Percentiles rank a stretch among this genome's conserved stretches.
Evolutionary conservation across 1,140 invertebrate genomes (phyloP).

Genomic region (Pseudomyrmex flavicornis): DNA sequence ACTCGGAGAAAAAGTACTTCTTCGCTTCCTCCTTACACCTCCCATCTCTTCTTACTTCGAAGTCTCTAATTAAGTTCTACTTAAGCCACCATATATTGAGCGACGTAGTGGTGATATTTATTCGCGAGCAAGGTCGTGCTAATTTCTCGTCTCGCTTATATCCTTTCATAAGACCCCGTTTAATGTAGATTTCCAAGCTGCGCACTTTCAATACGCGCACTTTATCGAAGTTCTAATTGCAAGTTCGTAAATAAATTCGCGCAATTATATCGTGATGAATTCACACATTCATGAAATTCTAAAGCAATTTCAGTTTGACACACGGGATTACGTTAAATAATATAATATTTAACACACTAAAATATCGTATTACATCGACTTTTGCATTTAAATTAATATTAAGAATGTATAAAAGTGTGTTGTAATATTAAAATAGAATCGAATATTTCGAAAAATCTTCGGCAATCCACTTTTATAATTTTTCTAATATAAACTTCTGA

Average conservation of each 20-base stretch:
- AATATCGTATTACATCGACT: background rate
- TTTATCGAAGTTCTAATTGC: conserved; percentile 30
- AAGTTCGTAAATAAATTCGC: conserved; percentile 28
- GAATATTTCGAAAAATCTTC: background rate
- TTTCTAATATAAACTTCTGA: background rate
- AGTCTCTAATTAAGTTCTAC: conserved; percentile 72
- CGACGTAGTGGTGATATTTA: conserved; percentile 40
- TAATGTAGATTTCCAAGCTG: conserved; percentile 33
- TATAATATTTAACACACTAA: conserved; percentile 24
- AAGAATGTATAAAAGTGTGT: background rate
- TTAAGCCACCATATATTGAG: conserved; percentile 52
- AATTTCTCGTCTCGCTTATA: conserved; percentile 51
- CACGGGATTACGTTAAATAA: background rate
- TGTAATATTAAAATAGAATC: background rate
- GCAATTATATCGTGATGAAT: background rate
- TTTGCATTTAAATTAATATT: background rate
- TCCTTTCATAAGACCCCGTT: conserved; percentile 41
- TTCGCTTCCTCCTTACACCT: background rate
- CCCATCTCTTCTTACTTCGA: background rate
- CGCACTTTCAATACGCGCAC: conserved; percentile 14
- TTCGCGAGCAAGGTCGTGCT: conserved; percentile 26
- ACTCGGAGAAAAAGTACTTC: conserved; percentile 56
- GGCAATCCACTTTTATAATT: background rate
- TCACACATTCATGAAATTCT: background rate
- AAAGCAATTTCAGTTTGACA: background rate